These are phyloP conservation scores for Pollenia griseotomentosa DNA, from an alignment of 2,888 invertebrate genomes.

Conservation along the genomic window DNA sequence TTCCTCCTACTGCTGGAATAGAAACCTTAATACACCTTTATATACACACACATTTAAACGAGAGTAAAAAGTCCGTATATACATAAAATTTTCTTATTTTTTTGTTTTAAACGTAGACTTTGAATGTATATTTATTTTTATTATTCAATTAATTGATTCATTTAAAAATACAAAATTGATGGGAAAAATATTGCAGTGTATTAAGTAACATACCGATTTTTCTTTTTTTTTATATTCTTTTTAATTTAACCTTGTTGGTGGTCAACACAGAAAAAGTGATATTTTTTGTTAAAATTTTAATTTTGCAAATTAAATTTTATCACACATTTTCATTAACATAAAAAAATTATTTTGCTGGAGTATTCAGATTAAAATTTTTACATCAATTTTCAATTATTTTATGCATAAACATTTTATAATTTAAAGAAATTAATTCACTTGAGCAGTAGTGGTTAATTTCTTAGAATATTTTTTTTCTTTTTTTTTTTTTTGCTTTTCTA, in stretches of 20 bases:
- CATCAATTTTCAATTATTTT: constrained; percentile 18
- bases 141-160: constrained; percentile 72
- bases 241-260: constrained; percentile 68
- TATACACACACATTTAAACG: constrained; percentile 52
- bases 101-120: constrained; percentile 46
- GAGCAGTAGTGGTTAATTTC: constrained; percentile 5
- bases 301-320: constrained; percentile 8
- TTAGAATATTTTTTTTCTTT: constrained; percentile 25
- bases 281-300: constrained; percentile 32
- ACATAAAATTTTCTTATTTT: constrained; percentile 47
- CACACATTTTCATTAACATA: constrained; percentile 19
- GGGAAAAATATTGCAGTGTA: constrained; percentile 54
- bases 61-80: constrained; percentile 24
- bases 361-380: constrained; percentile 30
- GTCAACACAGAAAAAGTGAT: constrained; percentile 24
- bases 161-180: constrained; percentile 57
- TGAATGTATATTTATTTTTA: constrained; percentile 60
- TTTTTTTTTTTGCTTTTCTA: constrained; percentile 34
- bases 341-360: neutral
- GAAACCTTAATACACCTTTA: constrained; percentile 35
- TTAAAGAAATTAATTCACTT: constrained; percentile 13
- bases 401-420: constrained; percentile 25
- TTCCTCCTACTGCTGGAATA: constrained; percentile 26
- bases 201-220: constrained; percentile 73
- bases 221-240: constrained; percentile 4